Evolutionary conservation across 2,113 vertebrate species (phyloP).

Genomic region (Mirza zaza): DNA sequence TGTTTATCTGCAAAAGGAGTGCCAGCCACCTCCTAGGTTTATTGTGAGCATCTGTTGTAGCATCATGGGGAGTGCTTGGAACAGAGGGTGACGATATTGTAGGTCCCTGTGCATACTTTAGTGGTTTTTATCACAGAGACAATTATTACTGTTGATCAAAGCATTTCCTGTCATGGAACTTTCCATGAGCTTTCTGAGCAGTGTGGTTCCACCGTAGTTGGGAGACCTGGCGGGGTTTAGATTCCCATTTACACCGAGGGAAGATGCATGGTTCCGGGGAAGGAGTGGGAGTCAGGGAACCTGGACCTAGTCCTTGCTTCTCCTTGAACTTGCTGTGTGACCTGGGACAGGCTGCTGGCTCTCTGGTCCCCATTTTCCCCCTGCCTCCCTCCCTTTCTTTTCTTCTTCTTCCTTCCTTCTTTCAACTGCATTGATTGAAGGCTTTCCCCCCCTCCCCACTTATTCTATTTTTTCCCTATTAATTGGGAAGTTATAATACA

Average conservation of each 20-base stretch:
- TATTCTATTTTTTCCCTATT: background rate
- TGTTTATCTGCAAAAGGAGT: background rate
- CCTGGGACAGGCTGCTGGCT: background rate
- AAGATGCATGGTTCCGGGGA: fast-evolving
- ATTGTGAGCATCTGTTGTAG: background rate
- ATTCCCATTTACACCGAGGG: background rate
- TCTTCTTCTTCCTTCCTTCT: background rate
- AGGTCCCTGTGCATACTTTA: background rate
- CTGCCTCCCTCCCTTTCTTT: too few species aligned
- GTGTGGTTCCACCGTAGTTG: fast-evolving
- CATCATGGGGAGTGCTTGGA: background rate
- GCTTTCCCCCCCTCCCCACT: fast-evolving
- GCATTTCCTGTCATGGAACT: background rate
- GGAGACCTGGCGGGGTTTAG: background rate
- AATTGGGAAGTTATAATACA: slow-evolving; percentile 19
- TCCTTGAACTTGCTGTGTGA: background rate
- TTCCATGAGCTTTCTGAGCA: background rate
- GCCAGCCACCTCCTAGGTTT: fast-evolving
- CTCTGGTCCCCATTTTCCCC: background rate
- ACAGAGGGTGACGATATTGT: fast-evolving
- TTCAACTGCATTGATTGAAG: background rate
- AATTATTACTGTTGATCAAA: background rate
- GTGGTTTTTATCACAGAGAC: background rate
- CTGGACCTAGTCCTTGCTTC: background rate
- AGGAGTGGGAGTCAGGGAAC: background rate